Evolutionary conservation across 2,113 vertebrate genomes (phyloP).

Genomic region (Malurus alboscapulatus): DNA sequence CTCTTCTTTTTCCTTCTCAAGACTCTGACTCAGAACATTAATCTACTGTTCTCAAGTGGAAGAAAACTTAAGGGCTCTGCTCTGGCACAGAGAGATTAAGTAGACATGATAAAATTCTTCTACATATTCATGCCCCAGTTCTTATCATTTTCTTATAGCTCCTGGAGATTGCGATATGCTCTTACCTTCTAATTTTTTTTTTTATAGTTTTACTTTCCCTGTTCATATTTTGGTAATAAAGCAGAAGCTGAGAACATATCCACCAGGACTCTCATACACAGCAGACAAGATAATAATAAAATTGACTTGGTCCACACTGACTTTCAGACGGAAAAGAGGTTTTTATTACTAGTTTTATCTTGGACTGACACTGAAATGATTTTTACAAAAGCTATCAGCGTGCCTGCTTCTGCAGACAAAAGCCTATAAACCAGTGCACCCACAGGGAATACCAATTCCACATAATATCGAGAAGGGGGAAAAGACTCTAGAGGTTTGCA

Average conservation of each 20-base stretch:
- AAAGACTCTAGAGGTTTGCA: neutral
- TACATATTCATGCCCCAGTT: neutral
- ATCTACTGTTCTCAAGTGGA: neutral
- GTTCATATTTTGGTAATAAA: constrained; percentile 6
- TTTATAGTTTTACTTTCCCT: neutral
- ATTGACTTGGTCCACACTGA: neutral
- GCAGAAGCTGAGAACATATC: neutral
- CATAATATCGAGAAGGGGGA: neutral
- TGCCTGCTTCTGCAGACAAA: neutral
- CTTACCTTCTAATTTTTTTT: constrained; percentile 1
- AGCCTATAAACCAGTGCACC: neutral
- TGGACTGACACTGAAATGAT: neutral
- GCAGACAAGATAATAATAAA: neutral
- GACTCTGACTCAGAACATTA: neutral
- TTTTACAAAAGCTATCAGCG: neutral
- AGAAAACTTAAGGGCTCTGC: neutral
- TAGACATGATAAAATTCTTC: neutral
- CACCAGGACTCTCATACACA: neutral
- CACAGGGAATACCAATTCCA: neutral
- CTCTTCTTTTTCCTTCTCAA: neutral
- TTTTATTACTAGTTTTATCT: neutral
- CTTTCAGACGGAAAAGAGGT: neutral
- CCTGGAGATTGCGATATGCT: neutral
- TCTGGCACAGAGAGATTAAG: neutral
- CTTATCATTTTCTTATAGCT: constrained; percentile 20